Evolutionary conservation across 2,797 vertebrate species (phyloP), one percentile per base, ranked within the genome.

Genomic region (Microchirus variegatus): DNA sequence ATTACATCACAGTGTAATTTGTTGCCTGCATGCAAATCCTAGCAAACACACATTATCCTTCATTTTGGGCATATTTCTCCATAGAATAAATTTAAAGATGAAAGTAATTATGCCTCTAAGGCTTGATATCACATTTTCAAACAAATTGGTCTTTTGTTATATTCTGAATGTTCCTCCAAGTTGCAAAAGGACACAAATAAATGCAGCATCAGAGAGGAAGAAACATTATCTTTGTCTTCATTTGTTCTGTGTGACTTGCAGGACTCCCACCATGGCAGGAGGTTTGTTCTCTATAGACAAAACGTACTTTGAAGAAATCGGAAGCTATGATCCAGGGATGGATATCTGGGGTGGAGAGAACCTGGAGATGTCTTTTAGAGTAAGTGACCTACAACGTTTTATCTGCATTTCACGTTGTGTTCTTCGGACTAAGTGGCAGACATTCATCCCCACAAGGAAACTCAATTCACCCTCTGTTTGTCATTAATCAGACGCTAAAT

Each of bases 301-400:
- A 89, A 90, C 91, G 58, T 98, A 98, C 93, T 99, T 99, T 95
- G 95, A 98, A 93, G 97, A 99, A 91, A 97, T 98, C 73, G 97
- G 97, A 91, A 96, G 94, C 78, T 99, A 99, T 70, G 97, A 99
- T 93, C 94, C 97, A 58, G 97, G 97, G 81, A 99, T 99, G 97
- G 97, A 99, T 91, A 98, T 99, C 89, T 99, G 97, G 97, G 97
- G 97, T 71, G 97, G 97, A 74, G 97, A 99, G 87, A 99, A 99
- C 90, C 92, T 99, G 87, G 97, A 99, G 92, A 97, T 99, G 95
- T 99, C 97, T 87, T 99, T 99, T 88, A 96, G 97, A 93, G 97
- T 99, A 91, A 96, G 90, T 79, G 37, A 59, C 13, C 11, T 17
- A 15, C 14, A 42, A 26, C 3, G 31, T 31, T 8, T 31, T 31